Evolutionary conservation across 2,888 invertebrate species (phyloP), one percentile per base, ranked within the genome.

Genomic region (Rotaria magnacalcarata): DNA sequence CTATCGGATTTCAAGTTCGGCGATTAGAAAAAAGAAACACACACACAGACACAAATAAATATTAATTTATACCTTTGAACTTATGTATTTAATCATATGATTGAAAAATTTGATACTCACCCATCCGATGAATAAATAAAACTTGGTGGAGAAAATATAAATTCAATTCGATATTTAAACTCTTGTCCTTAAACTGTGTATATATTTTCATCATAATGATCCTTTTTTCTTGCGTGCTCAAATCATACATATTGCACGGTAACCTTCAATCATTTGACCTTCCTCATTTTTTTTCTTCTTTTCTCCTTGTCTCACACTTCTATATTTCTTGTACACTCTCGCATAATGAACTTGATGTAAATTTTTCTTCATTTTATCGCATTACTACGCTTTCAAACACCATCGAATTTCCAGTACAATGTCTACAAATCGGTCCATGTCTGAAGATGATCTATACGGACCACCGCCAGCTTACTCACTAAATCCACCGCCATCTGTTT

Each of bases 181-280:
- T 67, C 34, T 67, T 67, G 67, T 34, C 67, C 67, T 67, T 67
- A 67, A 11, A 67, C 34, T 34, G 27, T 67, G 34, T 34, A 34
- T 67, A 67, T 67, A 60, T 67, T 67, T 67, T 67, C 67, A 67
- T 67, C 67, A 67, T 67, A 34, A 67, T 67, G 67, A 67, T 67
- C 67, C 67, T 67, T 67, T 67, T 19, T 67, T 67, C 34, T 19
- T 5, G 16, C 34, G 34, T 34, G 27, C 34, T 67, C 34, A 27
- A 34, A 19, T 41, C 67, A 67, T 19, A 34, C 19, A 27, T 67
- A 14, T 67, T 67, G 34, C 67, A 16, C 14, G 52, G 34, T 67
- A 27, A 67, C 67, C 67, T 67, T 41, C 67, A 67, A 67, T 67
- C 34, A n/a, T 34, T 67, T 27, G 67, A 10, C 34, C 34, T 67